A percentile compares a stretch with the other conserved stretches of the same genome.
These are phyloP conservation scores for Ormyrus nitidulus DNA, from an alignment of 2,888 invertebrate species.

Conservation along the genomic window DNA sequence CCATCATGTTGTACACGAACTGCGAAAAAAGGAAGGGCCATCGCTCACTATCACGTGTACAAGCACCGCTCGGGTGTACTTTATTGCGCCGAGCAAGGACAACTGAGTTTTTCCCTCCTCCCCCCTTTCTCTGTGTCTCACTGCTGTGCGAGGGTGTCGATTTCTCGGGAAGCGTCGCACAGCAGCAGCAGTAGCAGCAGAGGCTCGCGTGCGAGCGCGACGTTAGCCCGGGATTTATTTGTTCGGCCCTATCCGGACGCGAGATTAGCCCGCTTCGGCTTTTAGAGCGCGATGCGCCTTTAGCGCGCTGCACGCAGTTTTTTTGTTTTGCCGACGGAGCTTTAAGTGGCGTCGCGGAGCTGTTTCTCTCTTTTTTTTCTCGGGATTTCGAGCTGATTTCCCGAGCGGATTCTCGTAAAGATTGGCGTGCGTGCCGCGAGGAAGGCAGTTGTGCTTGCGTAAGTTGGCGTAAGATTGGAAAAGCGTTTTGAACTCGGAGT, in stretches of 20 bases:
- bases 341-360: not conserved
- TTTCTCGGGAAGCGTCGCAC: not conserved
- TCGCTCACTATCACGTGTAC: no score
- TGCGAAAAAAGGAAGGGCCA: constrained; percentile 56
- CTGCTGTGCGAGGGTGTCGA: not conserved
- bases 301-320: constrained; percentile 33
- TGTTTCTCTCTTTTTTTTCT: not conserved
- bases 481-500: no score
- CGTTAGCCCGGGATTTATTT: constrained; percentile 61
- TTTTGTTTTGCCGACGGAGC: not conserved
- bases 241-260: constrained; percentile 57
- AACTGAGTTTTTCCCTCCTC: not conserved
- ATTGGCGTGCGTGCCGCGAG: not conserved
- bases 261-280: constrained; percentile 48
- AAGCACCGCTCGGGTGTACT: constrained; percentile 10
- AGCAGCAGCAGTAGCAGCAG: no score
- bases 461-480: not conserved
- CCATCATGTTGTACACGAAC: constrained; percentile 99
- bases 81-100: constrained; percentile 26
- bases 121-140: not conserved
- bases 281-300: constrained; percentile 50
- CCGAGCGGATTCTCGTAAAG: not conserved
- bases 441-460: not conserved
- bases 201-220: constrained; percentile 61
- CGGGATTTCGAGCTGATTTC: not conserved